Conservation (phyloP, 2,888 invertebrate genomes). For the Cephus rjabovi region DNA sequence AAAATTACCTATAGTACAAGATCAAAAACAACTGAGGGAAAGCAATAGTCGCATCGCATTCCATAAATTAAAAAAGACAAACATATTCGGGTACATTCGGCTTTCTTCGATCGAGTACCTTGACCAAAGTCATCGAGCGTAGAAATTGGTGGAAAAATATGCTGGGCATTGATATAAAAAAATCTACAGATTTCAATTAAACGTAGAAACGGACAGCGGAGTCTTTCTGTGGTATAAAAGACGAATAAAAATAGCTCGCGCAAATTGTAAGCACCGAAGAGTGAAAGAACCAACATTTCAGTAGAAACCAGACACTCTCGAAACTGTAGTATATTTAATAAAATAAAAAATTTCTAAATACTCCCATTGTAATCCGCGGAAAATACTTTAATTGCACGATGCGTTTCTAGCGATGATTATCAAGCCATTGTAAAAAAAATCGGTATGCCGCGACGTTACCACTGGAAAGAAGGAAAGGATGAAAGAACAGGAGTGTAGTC, state of each 20-base stretch:
- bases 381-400: not conserved
- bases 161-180: not conserved
- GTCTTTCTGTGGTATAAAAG: not conserved
- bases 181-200: not conserved
- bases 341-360: not conserved
- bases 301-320: not conserved
- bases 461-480: not conserved
- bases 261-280: not conserved
- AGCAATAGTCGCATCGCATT: not conserved
- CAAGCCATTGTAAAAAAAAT: not conserved
- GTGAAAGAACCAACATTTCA: not conserved
- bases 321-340: not conserved
- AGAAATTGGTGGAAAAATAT: not conserved
- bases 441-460: not conserved
- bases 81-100: not conserved
- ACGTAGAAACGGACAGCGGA: not conserved
- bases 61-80: not conserved
- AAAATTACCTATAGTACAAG: not conserved
- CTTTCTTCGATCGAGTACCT: not conserved
- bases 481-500: conserved; percentile 23
- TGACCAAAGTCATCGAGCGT: not conserved
- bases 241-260: not conserved
- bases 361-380: not conserved
- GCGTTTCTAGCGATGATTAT: not conserved
- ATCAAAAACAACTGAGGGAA: not conserved